Percentiles rank a stretch among this genome's conserved stretches.
phyloP scores from a whole-genome alignment of 1,140 invertebrate genomes.

The Harpegnathos saltator region DNA sequence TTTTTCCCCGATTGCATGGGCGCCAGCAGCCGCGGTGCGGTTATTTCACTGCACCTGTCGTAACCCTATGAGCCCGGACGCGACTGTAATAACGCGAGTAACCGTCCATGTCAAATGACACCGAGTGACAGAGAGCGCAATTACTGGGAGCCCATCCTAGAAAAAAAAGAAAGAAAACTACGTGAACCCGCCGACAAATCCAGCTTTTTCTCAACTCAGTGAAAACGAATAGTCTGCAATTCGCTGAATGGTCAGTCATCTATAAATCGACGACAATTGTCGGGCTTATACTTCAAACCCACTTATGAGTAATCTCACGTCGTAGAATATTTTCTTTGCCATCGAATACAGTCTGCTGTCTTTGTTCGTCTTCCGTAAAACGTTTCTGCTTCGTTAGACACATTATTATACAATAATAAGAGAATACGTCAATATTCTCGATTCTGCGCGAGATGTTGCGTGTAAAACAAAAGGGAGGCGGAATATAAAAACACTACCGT shows the following conservation, averaged over 20 bases:
- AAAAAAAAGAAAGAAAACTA: slow-evolving; percentile 13
- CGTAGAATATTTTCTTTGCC: slow-evolving; percentile 1
- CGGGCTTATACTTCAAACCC: slow-evolving; percentile 51
- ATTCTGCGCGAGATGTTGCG: no score
- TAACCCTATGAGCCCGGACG: background rate
- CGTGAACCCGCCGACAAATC: slow-evolving; percentile 36
- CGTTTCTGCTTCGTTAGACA: no score
- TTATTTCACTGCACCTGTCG: slow-evolving; percentile 29
- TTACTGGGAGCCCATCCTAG: slow-evolving; percentile 27
- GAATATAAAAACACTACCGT: no score
- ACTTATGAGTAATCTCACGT: slow-evolving; percentile 52
- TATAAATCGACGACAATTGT: slow-evolving; percentile 71
- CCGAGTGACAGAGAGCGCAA: slow-evolving; percentile 52
- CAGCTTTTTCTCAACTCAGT: slow-evolving; percentile 42
- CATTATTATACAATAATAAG: no score
- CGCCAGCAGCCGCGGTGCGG: background rate
- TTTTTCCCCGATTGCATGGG: background rate
- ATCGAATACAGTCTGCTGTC: background rate
- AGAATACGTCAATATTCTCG: no score
- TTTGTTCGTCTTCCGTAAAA: no score
- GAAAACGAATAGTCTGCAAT: slow-evolving; percentile 66
- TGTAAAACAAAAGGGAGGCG: no score
- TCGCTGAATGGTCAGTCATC: slow-evolving; percentile 40
- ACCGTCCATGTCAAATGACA: slow-evolving; percentile 46
- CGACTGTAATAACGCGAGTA: slow-evolving; percentile 44